A percentile compares a stretch with the other conserved stretches of the same genome.
These are phyloP conservation scores for Meta bourneti DNA, from an alignment of 2,888 invertebrate genomes.

Conservation along the genomic window DNA sequence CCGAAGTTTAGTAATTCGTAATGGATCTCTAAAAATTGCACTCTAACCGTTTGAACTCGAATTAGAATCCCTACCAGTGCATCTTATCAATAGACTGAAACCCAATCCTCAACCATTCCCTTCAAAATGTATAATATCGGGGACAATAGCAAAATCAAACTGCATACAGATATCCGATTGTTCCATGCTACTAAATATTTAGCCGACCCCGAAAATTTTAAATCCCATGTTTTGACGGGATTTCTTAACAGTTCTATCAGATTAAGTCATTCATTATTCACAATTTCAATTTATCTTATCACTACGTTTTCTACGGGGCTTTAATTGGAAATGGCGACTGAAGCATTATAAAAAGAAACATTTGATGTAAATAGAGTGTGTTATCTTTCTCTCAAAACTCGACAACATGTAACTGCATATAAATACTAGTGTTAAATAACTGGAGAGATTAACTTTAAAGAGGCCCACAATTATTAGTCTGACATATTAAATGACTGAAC, in stretches of 20 bases:
- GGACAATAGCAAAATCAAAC: too few relatives aligned
- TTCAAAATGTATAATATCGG: too few relatives aligned
- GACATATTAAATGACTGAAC: not conserved
- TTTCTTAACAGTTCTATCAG: not conserved
- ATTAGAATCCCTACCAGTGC: too few relatives aligned
- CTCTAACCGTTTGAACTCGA: too few relatives aligned
- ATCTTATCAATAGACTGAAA: too few relatives aligned
- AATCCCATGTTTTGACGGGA: not conserved
- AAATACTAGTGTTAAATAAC: not conserved
- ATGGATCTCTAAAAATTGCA: too few relatives aligned
- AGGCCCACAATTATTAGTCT: not conserved
- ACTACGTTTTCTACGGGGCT: not conserved
- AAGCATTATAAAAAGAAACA: not conserved
- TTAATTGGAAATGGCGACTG: not conserved
- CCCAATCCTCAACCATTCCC: too few relatives aligned
- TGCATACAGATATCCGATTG: not conserved
- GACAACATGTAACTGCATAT: not conserved
- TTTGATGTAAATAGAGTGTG: not conserved
- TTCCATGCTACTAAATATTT: not conserved
- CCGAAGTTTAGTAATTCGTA: too few relatives aligned
- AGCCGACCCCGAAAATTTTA: not conserved
- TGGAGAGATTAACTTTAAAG: not conserved
- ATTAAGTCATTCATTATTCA: not conserved
- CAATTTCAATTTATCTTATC: not conserved
- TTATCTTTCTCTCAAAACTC: not conserved